Evolutionary conservation across 2,797 vertebrate species (phyloP).

Genomic region (Anomalospiza imberbis): DNA sequence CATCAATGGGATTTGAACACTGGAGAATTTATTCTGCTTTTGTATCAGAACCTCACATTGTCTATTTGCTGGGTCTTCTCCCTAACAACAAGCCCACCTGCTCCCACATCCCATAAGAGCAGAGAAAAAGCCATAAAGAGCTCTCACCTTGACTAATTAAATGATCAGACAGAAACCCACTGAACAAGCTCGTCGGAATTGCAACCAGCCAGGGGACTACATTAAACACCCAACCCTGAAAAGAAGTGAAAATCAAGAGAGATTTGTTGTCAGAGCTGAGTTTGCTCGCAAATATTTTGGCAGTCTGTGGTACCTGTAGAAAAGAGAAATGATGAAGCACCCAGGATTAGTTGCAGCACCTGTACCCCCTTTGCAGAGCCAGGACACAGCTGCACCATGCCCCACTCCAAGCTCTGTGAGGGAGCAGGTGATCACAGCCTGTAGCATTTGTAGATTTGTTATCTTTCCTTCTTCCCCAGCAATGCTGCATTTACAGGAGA

Average conservation of each 20-base stretch:
- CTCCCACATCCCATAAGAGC: background rate
- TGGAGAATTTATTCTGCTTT: background rate
- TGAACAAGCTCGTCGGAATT: conserved; percentile 87
- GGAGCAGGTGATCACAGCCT: background rate
- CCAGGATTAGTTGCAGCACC: background rate
- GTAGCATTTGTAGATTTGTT: background rate
- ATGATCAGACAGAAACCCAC: conserved; percentile 90
- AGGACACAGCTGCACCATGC: background rate
- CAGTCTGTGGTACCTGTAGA: background rate
- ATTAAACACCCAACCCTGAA: conserved; percentile 96
- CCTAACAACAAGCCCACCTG: background rate
- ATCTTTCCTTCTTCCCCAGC: background rate
- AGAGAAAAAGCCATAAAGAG: background rate
- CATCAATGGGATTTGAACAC: background rate
- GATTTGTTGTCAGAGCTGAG: background rate
- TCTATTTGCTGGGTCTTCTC: background rate
- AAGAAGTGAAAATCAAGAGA: background rate
- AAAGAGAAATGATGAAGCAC: background rate
- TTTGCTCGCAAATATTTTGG: background rate
- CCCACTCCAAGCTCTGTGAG: background rate
- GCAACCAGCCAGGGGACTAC: conserved; percentile 95
- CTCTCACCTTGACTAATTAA: conserved; percentile 87
- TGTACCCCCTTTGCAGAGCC: background rate
- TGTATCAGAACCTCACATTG: fast-evolving
- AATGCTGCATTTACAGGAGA: background rate